These are phyloP conservation scores for Cololabis saira DNA, from an alignment of 2,113 vertebrate genomes.

Conservation along the genomic window DNA sequence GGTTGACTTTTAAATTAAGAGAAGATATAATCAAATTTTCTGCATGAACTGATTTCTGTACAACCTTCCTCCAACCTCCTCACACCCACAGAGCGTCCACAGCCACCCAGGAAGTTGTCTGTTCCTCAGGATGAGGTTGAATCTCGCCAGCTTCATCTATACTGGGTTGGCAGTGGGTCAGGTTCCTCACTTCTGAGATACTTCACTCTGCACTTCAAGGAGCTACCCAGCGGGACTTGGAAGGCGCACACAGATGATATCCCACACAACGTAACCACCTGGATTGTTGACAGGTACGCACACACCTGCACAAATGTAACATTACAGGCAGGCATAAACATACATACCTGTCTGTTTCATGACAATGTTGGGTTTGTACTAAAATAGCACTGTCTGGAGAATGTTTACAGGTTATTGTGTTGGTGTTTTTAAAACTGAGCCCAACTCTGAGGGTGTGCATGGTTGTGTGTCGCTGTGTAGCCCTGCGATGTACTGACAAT, in stretches of 20 bases:
- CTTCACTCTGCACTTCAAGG: conserved; percentile 89
- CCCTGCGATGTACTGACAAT: too few species aligned
- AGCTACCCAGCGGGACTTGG: conserved; percentile 87
- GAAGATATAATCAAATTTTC: too few species aligned
- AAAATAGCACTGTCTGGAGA: background rate
- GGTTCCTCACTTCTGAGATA: conserved; percentile 92
- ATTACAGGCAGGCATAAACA: background rate
- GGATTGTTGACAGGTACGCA: conserved; percentile 85
- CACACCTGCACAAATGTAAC: background rate
- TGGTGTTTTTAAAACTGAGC: too few species aligned
- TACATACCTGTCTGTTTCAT: background rate
- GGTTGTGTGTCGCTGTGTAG: too few species aligned
- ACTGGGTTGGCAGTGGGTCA: conserved; percentile 88
- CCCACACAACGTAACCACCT: conserved; percentile 87
- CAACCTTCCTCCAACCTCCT: background rate
- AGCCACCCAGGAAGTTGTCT: conserved; percentile 86
- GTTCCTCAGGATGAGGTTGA: conserved; percentile 88
- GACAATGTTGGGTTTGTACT: background rate
- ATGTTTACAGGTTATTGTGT: too few species aligned
- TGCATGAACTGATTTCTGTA: background rate
- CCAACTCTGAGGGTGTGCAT: too few species aligned
- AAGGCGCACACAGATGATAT: conserved; percentile 87
- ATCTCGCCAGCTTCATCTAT: conserved; percentile 83
- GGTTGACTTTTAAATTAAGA: too few species aligned
- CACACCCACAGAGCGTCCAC: conserved; percentile 86